Evolutionary conservation across 2,888 invertebrate genomes (phyloP).

Genomic region (Pristionchus maxplancki): DNA sequence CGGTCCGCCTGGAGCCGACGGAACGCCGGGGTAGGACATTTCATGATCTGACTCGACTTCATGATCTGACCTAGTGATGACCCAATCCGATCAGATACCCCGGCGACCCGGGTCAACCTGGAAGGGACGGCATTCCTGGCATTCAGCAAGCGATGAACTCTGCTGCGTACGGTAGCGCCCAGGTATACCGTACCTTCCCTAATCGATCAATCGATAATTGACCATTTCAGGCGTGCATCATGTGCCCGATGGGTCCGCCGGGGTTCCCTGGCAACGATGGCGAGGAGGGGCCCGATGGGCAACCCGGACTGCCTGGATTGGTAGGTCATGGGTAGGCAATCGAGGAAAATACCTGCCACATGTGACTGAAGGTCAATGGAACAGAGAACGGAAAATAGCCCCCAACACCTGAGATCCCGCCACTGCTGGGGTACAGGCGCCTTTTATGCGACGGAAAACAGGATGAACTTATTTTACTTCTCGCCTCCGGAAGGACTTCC

Average conservation of each 20-base stretch:
- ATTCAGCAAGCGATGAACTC: conserved; percentile 24
- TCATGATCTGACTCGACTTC: no score
- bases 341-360: not conserved
- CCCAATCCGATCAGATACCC: not conserved
- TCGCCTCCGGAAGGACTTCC: not conserved
- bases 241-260: conserved; percentile 44
- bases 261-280: conserved; percentile 30
- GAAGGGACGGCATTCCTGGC: conserved; percentile 13
- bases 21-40: not conserved
- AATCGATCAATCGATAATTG: not conserved
- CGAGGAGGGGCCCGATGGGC: not conserved
- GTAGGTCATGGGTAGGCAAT: not conserved
- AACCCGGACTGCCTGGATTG: conserved; percentile 5
- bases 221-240: conserved; percentile 22
- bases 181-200: not conserved
- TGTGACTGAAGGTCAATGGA: not conserved
- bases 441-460: not conserved
- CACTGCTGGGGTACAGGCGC: not conserved
- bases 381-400: not conserved
- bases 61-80: not conserved
- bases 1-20: conserved; percentile 28
- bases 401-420: not conserved
- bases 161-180: conserved; percentile 10
- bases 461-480: not conserved
- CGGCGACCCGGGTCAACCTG: not conserved